Conservation (phyloP, 2,888 invertebrate genomes). For the Himalopsyche anomala region DNA sequence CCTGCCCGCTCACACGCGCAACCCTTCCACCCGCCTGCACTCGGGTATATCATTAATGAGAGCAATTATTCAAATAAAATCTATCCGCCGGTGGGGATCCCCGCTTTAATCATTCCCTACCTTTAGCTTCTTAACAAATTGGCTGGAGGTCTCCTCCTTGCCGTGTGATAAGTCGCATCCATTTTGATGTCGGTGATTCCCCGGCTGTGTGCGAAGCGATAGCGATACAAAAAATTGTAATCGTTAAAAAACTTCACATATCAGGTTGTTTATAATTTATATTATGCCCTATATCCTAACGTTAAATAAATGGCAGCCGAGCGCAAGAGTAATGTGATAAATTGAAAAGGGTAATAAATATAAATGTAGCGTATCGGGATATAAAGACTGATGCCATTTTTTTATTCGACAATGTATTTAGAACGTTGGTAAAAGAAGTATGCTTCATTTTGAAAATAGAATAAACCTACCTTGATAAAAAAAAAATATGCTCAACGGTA, state of each 20-base stretch:
- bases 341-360: neutral
- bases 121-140: slow-evolving; percentile 33
- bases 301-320: neutral
- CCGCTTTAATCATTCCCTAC: slow-evolving; percentile 1
- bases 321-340: slow-evolving; percentile 10
- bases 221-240: slow-evolving; percentile 2
- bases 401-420: too few species aligned
- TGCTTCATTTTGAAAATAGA: too few species aligned
- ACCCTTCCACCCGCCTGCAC: slow-evolving; percentile 32
- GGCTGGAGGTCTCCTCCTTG: slow-evolving; percentile 19
- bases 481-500: too few species aligned
- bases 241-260: neutral
- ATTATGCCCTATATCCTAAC: neutral
- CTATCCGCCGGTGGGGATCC: slow-evolving; percentile 25
- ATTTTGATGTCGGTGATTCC: neutral
- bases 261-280: slow-evolving; percentile 20
- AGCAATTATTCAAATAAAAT: slow-evolving; percentile 40
- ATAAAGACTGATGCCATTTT: neutral
- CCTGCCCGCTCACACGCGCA: slow-evolving; percentile 39
- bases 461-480: too few species aligned
- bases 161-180: slow-evolving; percentile 34
- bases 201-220: neutral
- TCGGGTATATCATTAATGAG: slow-evolving; percentile 36
- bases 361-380: neutral
- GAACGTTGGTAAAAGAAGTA: too few species aligned